Evolutionary conservation across 2,797 vertebrate genomes (phyloP), one percentile per base, ranked within the genome.

Genomic region (Erpetoichthys calabaricus): DNA sequence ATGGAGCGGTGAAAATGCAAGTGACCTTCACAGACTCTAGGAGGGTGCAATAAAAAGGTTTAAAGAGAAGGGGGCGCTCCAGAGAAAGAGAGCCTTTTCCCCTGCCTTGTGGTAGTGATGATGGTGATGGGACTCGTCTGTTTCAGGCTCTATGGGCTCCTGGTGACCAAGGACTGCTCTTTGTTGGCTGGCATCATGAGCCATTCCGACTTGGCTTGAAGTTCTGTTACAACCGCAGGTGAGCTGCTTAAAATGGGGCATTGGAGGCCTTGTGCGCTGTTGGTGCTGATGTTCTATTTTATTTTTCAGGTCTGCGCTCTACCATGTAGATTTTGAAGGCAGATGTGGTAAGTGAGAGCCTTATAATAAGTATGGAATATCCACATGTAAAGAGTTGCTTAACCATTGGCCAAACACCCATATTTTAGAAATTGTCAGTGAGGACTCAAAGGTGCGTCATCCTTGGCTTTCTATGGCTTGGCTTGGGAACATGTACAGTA

Each of bases 131-230:
- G 53, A 6, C 57, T n/a, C 44, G 52, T 5, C 4, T 25, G 42
- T 56, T 56, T 4, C 62, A 95, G 91, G 89, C 85, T 51, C 77
- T 91, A 62, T 95, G 92, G 92, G 79, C 85, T 50, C 85, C 81
- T 0, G 77, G 71, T 10, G 71, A 81, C 56, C 77, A 79, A 4
- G 80, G 86, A 0, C 80, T 93, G 63, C 63, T 95, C 62, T 96
- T 98, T 0, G 74, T 89, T 0, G 90, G 91, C 9, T 92, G 88
- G 85, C 82, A 75, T 61, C 81, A 84, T 2, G 79, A 83, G 64
- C 87, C 87, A 0, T 88, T 85, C 71, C 82, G 86, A 73, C 75
- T 89, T 4, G 87, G 87, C 61, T 74, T 87, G 49, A 81, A 71
- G 67, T 87, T 85, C 65, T 88, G 86, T 73, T 80, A 80, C 60